Conservation (phyloP, 2,888 invertebrate genomes). For the Ochropleura leucogaster region DNA sequence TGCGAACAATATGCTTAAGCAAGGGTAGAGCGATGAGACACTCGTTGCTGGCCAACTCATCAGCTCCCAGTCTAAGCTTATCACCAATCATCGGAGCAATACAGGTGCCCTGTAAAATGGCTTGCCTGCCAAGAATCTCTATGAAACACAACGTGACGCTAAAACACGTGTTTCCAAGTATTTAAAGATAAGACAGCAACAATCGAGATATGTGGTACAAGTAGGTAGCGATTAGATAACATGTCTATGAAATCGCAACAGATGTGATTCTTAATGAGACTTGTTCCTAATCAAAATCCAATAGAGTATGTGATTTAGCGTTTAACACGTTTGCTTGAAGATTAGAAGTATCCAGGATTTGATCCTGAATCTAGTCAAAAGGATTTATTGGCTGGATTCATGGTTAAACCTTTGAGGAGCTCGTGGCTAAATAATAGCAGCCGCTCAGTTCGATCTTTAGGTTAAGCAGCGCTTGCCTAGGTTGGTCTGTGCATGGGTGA, state of each 20-base stretch:
- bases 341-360: neutral
- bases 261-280: constrained; percentile 23
- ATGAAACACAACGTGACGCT: constrained; percentile 49
- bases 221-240: constrained; percentile 48
- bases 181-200: constrained; percentile 51
- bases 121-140: constrained; percentile 41
- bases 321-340: neutral
- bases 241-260: constrained; percentile 24
- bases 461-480: too few relatives aligned
- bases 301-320: neutral
- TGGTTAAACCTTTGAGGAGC: too few relatives aligned
- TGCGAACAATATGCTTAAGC: neutral
- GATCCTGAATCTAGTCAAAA: neutral
- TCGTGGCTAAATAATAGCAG: too few relatives aligned
- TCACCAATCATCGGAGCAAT: neutral
- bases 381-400: neutral
- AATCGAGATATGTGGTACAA: constrained; percentile 38
- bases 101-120: constrained; percentile 20
- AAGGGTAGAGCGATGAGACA: neutral
- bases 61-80: neutral
- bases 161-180: constrained; percentile 53
- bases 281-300: constrained; percentile 9
- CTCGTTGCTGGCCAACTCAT: neutral
- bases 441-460: too few relatives aligned
- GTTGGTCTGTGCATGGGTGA: too few relatives aligned